Evolutionary conservation across 2,888 invertebrate genomes (phyloP), one percentile per base, ranked within the genome.

Genomic region (Eumerus sabulonum): DNA sequence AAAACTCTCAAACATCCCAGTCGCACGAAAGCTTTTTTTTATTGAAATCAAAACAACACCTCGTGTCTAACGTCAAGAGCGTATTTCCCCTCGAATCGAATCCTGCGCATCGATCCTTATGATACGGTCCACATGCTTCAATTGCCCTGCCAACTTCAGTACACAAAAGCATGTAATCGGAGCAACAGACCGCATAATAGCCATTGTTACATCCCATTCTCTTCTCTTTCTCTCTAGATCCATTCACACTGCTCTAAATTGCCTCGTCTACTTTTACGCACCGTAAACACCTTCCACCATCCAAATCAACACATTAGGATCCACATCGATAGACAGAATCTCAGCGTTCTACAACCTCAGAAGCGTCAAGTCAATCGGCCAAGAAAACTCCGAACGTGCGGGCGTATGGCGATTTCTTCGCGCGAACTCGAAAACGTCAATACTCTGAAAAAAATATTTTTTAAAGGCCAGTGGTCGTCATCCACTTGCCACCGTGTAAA

Each of bases 381-480:
- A 86, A 85, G 86, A 84, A 85, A 84, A 84, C 84, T 87, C 84
- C 84, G 84, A 81, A 85, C 85, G 86, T 86, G 85, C 87, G 87
- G 87, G 84, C 86, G 86, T 84, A 50, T 53, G 50, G 84, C 77
- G 76, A 62, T 64, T 67, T 53, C 7, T 84, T 84, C 83, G 84
- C 85, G 86, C 85, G 84, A 67, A 42, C 64, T 81, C 62, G 63
- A 67, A 77, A 59, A 73, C 50, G 67, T 35, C 44, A 36, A 76
- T 59, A 70, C 16, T 45, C 40, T 40, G 40, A 40, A 40, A 40
- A 40, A 27, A 4, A 2, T 27, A 4, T 40, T 40, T n/a, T 3
- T 53, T 70, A 76, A 66, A 42, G 60, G 51, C 66, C 27, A n/a
- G n/a, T n/a, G n/a, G n/a, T n/a, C n/a, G n/a, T n/a, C n/a, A n/a